phyloP scores from a whole-genome alignment of 2,888 invertebrate species.

The Apotomis turbidana region DNA sequence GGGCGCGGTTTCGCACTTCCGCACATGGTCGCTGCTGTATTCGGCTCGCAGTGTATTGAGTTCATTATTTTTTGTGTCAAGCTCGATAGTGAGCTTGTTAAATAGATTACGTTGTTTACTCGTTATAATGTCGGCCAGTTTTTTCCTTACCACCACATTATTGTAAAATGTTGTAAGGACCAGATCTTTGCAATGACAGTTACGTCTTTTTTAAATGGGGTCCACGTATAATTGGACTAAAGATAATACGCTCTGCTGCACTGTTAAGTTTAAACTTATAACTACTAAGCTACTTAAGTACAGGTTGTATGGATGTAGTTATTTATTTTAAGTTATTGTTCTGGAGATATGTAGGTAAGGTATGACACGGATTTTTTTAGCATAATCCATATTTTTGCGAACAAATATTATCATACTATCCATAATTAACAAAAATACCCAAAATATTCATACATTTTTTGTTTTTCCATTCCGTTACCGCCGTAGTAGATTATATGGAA shows the following conservation, averaged over 20 bases:
- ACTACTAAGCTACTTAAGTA: not conserved
- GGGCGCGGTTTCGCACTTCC: conserved; percentile 51
- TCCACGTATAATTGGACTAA: conserved; percentile 9
- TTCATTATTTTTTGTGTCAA: conserved; percentile 47
- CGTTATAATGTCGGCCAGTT: conserved; percentile 37
- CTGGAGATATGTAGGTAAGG: not conserved
- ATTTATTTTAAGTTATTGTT: not conserved
- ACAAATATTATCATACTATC: too few species aligned
- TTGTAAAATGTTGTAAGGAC: conserved; percentile 16
- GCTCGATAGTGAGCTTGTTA: conserved; percentile 47
- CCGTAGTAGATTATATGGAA: too few species aligned
- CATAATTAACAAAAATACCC: too few species aligned
- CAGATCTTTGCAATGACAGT: not conserved
- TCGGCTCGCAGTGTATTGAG: conserved; percentile 47
- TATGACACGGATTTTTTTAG: not conserved
- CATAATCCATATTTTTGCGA: too few species aligned
- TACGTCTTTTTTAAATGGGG: not conserved
- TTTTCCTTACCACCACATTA: conserved; percentile 25
- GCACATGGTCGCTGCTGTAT: conserved; percentile 46
- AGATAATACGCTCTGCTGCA: conserved; percentile 12
- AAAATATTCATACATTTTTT: too few species aligned
- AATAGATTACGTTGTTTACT: conserved; percentile 41
- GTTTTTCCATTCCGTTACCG: too few species aligned
- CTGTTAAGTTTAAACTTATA: not conserved
- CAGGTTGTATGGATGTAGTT: not conserved